Evolutionary conservation across 1,140 invertebrate genomes (phyloP), one percentile per base, ranked within the genome.

Genomic region (Papilio machaon): DNA sequence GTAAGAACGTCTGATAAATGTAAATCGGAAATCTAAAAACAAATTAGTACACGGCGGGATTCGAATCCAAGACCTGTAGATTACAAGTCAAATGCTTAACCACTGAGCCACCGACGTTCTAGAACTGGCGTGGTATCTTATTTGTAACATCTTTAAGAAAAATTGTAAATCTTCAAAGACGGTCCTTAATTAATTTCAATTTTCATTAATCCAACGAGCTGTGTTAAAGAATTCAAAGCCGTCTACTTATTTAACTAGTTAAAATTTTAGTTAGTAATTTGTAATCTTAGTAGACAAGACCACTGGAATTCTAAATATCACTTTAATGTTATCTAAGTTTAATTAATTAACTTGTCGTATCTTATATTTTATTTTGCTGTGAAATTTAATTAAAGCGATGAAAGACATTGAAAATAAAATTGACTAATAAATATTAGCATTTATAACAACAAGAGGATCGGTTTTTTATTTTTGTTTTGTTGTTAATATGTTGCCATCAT

Each of bases 121-220:
- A 49, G 13, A 49, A 49, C 13, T 49, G 10, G 13, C 46, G 17
- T n/a, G 54, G 17, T n/a, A 4, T 60, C 0, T 60, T 60, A 15
- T n/a, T 6, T n/a, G 17, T 60, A 60, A 60, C 23, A 19, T 60
- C 58, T 3, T 60, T 19, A 19, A 23, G n/a, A 67, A 67, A 67
- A 64, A 64, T 64, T 64, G 60, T 13, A 67, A 38, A 67, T 23
- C 64, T 67, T 35, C 35, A 23, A 19, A 23, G 64, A 67, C 19
- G 64, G 10, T 67, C 23, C 64, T 67, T 67, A 67, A 67, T 67
- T 67, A 67, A 67, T 35, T 35, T 67, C 64, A 30, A 67, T 38
- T 67, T 67, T 67, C 64, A 67, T 67, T 67, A 13, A 67, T 35
- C 64, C 35, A 67, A 67, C 64, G 64, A 67, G 64, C 64, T 35